Conservation (phyloP, 53 echinoderm and acorn worm species). For the Holothuria scabra region DNA sequence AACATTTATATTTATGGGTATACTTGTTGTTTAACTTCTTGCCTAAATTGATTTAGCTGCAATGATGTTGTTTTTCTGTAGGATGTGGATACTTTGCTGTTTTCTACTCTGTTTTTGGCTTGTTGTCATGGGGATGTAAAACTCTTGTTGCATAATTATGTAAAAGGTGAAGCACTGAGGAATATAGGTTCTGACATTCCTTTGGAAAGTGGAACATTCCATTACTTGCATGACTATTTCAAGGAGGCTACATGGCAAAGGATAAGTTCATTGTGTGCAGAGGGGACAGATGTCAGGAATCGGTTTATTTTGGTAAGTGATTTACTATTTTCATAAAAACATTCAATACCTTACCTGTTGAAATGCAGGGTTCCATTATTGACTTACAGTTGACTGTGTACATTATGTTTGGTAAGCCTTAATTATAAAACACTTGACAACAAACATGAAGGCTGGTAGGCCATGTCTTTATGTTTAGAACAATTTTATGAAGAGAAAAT, state of each 20-base stretch:
- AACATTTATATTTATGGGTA: too few relatives aligned
- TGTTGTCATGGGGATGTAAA: conserved; percentile 39
- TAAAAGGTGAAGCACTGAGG: not conserved
- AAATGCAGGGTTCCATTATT: not conserved
- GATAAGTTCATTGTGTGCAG: not conserved
- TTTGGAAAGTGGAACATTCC: not conserved
- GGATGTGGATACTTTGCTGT: conserved; percentile 17
- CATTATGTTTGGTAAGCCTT: too few relatives aligned
- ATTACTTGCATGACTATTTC: conserved; percentile 5
- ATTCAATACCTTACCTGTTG: not conserved
- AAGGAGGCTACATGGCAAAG: not conserved
- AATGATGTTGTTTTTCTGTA: not conserved
- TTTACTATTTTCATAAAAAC: not conserved
- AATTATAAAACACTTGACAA: too few relatives aligned
- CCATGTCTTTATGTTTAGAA: too few relatives aligned
- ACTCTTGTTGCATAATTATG: conserved; percentile 6
- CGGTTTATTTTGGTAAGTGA: conserved; percentile 4
- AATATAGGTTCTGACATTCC: not conserved
- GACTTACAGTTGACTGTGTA: not conserved
- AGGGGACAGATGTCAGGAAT: not conserved
- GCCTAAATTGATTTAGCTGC: too few relatives aligned
- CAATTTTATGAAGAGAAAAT: too few relatives aligned
- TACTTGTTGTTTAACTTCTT: too few relatives aligned
- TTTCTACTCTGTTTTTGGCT: conserved; percentile 7
- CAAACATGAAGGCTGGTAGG: too few relatives aligned